Percentiles rank a stretch among this genome's conserved stretches.
Evolutionary conservation across 2,888 invertebrate species (phyloP).

Genomic region (Drosophila seclusa): DNA sequence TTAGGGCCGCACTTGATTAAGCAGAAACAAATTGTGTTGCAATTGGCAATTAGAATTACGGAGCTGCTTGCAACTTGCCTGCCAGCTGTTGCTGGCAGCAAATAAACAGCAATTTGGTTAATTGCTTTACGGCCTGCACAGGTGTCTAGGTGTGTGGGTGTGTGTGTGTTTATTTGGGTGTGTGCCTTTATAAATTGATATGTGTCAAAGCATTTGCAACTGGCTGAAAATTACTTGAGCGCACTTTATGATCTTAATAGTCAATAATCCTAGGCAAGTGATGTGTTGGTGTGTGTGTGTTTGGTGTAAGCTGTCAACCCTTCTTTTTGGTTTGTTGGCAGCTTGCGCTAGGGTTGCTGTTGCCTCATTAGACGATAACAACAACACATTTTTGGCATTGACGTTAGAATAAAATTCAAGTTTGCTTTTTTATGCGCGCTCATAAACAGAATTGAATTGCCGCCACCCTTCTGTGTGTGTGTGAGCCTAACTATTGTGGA

Average conservation of each 20-base stretch:
- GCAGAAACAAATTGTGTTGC: constrained; percentile 56
- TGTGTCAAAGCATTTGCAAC: constrained; percentile 55
- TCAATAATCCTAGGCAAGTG: constrained; percentile 60
- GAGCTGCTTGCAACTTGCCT: constrained; percentile 52
- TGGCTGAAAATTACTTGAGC: constrained; percentile 68
- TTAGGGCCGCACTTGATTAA: constrained; percentile 53
- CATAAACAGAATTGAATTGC: constrained; percentile 83
- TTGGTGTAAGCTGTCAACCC: constrained; percentile 52
- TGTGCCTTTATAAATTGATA: constrained; percentile 57
- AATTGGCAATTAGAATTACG: constrained; percentile 54
- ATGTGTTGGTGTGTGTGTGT: constrained; percentile 7
- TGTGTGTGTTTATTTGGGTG: constrained; percentile 13
- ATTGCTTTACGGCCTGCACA: constrained; percentile 65
- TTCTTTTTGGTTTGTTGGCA: constrained; percentile 23
- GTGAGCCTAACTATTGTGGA: constrained; percentile 35
- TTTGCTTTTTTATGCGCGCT: constrained; percentile 82
- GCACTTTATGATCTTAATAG: constrained; percentile 68
- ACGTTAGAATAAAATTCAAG: constrained; percentile 79
- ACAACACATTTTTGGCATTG: constrained; percentile 55
- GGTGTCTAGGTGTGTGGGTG: constrained; percentile 23
- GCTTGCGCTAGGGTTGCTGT: constrained; percentile 21
- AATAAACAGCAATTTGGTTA: constrained; percentile 73
- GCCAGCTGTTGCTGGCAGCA: constrained; percentile 60
- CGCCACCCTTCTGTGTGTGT: constrained; percentile 7
- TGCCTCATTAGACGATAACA: constrained; percentile 69